These are phyloP conservation scores for Emydura subglobosa DNA, from an alignment of 2,113 vertebrate genomes.

Conservation along the genomic window DNA sequence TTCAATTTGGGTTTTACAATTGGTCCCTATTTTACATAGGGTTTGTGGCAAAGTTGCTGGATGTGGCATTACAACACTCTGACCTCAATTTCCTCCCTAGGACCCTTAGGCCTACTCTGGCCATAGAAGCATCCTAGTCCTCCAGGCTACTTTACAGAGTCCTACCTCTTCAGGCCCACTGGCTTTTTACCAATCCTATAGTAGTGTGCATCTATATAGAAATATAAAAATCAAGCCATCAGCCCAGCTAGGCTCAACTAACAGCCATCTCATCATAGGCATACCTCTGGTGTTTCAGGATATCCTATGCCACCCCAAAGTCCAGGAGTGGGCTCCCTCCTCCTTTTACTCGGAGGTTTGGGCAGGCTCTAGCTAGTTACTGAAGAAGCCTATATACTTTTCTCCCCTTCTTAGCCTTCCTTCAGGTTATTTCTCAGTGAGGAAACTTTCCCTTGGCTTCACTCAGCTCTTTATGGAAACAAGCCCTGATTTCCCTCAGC, in stretches of 20 bases:
- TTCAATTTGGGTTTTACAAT: not conserved
- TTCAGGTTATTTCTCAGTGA: not conserved
- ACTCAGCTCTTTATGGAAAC: not conserved
- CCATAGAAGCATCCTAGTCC: not conserved
- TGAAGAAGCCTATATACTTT: not conserved
- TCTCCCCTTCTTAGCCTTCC: not conserved
- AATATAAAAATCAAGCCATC: not conserved
- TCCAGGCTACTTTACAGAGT: not conserved
- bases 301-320: not conserved
- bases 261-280: not conserved
- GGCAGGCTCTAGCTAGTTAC: not conserved
- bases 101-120: not conserved
- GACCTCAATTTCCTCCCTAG: not conserved
- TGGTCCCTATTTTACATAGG: not conserved
- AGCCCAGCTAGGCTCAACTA: not conserved
- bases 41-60: not conserved
- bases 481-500: not conserved
- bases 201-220: too few relatives aligned
- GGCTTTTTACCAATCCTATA: too few relatives aligned
- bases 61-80: not conserved
- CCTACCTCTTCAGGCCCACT: not conserved
- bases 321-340: too few relatives aligned
- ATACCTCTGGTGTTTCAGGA: not conserved
- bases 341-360: not conserved
- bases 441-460: not conserved